Evolutionary conservation across 1,140 invertebrate genomes (phyloP), one percentile per base, ranked within the genome.

Genomic region (Hirudo medicinalis): DNA sequence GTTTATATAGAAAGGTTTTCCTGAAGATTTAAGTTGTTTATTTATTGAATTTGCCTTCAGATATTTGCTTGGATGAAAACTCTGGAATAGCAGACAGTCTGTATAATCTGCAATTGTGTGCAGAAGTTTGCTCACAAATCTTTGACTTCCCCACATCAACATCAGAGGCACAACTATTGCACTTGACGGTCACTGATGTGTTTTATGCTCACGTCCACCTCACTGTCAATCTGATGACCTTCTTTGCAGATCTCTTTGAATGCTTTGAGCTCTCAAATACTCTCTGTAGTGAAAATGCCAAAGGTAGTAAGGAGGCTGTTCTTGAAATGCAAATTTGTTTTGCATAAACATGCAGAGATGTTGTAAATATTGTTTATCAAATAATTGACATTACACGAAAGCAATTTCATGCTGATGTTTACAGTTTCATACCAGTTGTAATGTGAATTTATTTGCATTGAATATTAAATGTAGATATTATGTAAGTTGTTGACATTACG

Each of bases 211-310:
- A 92, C 81, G 91, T 91, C 27, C 74, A 72, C 54, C 72, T 82
- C 32, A 76, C 76, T 78, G 88, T 91, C 78, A 98, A 97, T 85
- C 84, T 98, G 76, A 86, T 95, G 75, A 91, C 91, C 60, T 90
- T 98, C 83, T 83, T 98, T 74, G 92, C 94, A 71, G 94, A 99
- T 81, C 86, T 99, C 74, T 97, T 97, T 81, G 93, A 93, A 79
- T 86, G 93, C 73, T 86, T 97, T 79, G 95, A 98, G 72, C 73
- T 76, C 13, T 49, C 43, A 9, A 11, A 49, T 49, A 5, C 43
- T 49, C 43, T 49, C 5, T 17, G 0, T 13, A 2, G 1, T 49
- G 43, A 49, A 49, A 49, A 49, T 49, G 4, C 43, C 43, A 49
- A 49, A 49, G 43, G 43, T 49, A 49, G 43, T 15, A 49, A 49